Conservation (phyloP, 2,888 invertebrate species). For the Epirrhoe tristata region DNA sequence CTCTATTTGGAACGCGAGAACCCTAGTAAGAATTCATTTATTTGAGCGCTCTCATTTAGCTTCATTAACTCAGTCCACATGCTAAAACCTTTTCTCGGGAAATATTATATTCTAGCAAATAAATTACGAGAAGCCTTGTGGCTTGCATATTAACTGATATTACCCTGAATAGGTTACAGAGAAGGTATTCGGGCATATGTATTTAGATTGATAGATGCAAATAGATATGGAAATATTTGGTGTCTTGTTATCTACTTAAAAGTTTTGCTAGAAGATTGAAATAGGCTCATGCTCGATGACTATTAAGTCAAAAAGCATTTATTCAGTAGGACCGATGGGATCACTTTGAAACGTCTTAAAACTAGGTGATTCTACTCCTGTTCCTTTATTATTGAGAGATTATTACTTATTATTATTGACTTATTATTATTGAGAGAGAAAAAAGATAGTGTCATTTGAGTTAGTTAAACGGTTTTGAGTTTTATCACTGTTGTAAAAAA, state of each 20-base stretch:
- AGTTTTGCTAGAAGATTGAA: neutral
- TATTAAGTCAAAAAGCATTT: too few species aligned
- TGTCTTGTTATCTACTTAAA: neutral
- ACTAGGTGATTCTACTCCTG: too few species aligned
- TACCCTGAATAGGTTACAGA: neutral
- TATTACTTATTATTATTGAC: too few species aligned
- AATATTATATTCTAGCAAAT: conserved; percentile 13
- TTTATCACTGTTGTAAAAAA: too few species aligned
- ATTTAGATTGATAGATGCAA: neutral
- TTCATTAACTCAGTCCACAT: conserved; percentile 48
- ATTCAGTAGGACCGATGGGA: too few species aligned
- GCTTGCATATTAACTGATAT: neutral
- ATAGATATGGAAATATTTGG: neutral
- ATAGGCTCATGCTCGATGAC: neutral
- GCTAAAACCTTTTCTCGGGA: conserved; percentile 39
- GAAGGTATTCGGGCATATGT: neutral
- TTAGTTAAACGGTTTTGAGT: too few species aligned
- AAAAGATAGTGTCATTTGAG: too few species aligned
- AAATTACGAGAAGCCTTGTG: neutral
- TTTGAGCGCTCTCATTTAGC: conserved; percentile 50
- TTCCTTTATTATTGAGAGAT: neutral
- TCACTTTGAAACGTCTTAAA: too few species aligned
- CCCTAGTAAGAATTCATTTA: conserved; percentile 47
- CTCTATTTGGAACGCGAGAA: conserved; percentile 14
- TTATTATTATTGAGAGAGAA: too few species aligned